Base-by-base conservation (phyloP, 2,888 invertebrate species). In the Acrobasis repandana region DNA sequence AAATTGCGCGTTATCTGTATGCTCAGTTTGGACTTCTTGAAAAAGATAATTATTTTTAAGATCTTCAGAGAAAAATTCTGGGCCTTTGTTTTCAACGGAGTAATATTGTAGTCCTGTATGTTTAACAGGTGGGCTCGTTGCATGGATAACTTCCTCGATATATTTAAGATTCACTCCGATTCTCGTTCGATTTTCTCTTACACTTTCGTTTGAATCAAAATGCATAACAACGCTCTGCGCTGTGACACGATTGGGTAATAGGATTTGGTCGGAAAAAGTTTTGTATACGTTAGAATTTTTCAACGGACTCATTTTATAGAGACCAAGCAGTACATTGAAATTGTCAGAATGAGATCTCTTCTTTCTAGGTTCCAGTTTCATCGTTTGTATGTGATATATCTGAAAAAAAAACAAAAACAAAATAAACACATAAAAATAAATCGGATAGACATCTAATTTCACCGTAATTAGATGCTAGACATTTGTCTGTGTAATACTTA, bases 241-340 rank as follows among this genome's bases (percentile, higher is more conserved):
- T 4, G 65, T 69, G 43, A 67, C 73, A 69, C 69, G 72, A 58
- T 72, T 73, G 61, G 79, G 72, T 67, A 75, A 62, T 60, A 88
- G 74, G 47, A 85, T 65, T 61, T 71, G 71, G 63, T 82, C 77
- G 60, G 82, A 78, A 73, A 85, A 86, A 46, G 72, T 68, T 73
- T 80, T 77, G 67, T 76, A 89, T 61, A 88, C 69, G 59, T 80
- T 75, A 6, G 87, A 89, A 34, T 71, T 69, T 67, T 72, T 82
- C 60, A 90, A 72, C 47, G 88, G 88, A 67, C 87, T 86, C 67
- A 83, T 69, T 80, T 88, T 88, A 65, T 85, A 88, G 49, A 89
- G 71, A 28, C 79, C 81, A 0, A 89, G 67, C 46, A 88, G 65
- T 1, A 83, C 70, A 36, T 85, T 79, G 58, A 90, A 88, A 4